Conservation (phyloP, 2,113 vertebrate genomes). For the Rhinogobius similis region DNA sequence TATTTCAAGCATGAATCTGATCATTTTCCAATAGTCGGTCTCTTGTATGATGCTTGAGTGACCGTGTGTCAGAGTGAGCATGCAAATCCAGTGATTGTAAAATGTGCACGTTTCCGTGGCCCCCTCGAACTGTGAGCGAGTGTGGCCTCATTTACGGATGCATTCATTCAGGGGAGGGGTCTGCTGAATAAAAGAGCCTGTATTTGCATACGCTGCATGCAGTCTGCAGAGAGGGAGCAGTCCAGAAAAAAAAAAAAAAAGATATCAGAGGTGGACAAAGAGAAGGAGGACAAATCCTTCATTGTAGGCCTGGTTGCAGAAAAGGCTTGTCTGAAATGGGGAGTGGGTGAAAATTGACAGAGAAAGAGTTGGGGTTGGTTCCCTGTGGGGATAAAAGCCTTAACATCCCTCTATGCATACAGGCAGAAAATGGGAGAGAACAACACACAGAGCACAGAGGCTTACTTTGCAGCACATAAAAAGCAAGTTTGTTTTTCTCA, state of each 20-base stretch:
- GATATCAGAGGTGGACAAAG: slow-evolving; percentile 78
- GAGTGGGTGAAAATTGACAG: slow-evolving; percentile 79
- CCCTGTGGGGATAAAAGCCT: slow-evolving; percentile 77
- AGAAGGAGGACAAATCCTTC: slow-evolving; percentile 75
- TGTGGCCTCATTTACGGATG: slow-evolving; percentile 76
- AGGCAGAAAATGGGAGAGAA: slow-evolving; percentile 72
- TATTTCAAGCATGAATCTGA: slow-evolving; percentile 20
- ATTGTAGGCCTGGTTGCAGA: slow-evolving; percentile 74
- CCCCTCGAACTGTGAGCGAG: slow-evolving; percentile 55
- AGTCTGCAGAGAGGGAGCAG: slow-evolving; percentile 75
- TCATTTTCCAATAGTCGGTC: slow-evolving; percentile 19
- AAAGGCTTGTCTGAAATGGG: slow-evolving; percentile 73
- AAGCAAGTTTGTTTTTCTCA: slow-evolving; percentile 71
- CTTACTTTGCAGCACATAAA: slow-evolving; percentile 51
- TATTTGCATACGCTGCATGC: slow-evolving; percentile 79
- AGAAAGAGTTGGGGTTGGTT: slow-evolving; percentile 75
- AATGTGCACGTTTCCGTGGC: slow-evolving; percentile 47
- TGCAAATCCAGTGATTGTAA: slow-evolving; percentile 57
- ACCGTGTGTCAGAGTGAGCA: slow-evolving; percentile 50
- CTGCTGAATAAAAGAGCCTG: slow-evolving; percentile 60
- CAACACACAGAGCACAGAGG: slow-evolving; percentile 60
- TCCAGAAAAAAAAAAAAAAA: slow-evolving; percentile 58
- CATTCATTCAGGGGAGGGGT: slow-evolving; percentile 70
- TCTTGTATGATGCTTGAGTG: slow-evolving; percentile 36
- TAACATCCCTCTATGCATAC: slow-evolving; percentile 66